Evolutionary conservation across 2,888 invertebrate species (phyloP).

Genomic region (Thymelicus sylvestris): DNA sequence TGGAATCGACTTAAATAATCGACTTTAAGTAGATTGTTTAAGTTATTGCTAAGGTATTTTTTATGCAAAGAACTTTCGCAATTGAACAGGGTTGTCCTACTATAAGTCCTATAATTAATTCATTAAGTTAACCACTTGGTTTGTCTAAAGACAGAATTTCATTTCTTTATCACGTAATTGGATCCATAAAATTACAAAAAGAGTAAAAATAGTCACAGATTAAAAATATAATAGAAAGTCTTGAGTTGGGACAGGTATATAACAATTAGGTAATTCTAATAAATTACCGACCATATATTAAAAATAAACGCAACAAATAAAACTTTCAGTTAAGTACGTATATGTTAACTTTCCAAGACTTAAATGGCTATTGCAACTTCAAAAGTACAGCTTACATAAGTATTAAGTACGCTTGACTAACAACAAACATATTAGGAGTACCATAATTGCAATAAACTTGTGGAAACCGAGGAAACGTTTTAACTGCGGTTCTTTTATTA

Average conservation of each 20-base stretch:
- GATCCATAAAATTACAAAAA: not conserved
- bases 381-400: not conserved
- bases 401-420: slow-evolving; percentile 11
- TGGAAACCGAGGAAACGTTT: slow-evolving; percentile 2
- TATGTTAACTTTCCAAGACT: not conserved
- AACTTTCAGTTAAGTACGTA: too few relatives aligned
- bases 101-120: too few relatives aligned
- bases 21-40: not conserved
- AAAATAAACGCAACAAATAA: too few relatives aligned
- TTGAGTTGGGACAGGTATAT: too few relatives aligned
- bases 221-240: too few relatives aligned
- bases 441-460: slow-evolving; percentile 26
- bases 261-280: too few relatives aligned
- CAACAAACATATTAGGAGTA: slow-evolving; percentile 24
- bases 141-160: too few relatives aligned
- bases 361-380: not conserved
- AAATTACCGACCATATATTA: too few relatives aligned
- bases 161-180: too few relatives aligned
- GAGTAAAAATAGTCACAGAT: not conserved
- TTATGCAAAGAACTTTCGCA: too few relatives aligned
- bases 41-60: not conserved
- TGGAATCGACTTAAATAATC: not conserved
- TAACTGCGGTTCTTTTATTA: not conserved
- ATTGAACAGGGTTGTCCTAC: too few relatives aligned
- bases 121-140: too few relatives aligned